Evolutionary conservation across 2,113 vertebrate species (phyloP), one percentile per base, ranked within the genome.

Genomic region (Cryptoleucopteryx plumbea): DNA sequence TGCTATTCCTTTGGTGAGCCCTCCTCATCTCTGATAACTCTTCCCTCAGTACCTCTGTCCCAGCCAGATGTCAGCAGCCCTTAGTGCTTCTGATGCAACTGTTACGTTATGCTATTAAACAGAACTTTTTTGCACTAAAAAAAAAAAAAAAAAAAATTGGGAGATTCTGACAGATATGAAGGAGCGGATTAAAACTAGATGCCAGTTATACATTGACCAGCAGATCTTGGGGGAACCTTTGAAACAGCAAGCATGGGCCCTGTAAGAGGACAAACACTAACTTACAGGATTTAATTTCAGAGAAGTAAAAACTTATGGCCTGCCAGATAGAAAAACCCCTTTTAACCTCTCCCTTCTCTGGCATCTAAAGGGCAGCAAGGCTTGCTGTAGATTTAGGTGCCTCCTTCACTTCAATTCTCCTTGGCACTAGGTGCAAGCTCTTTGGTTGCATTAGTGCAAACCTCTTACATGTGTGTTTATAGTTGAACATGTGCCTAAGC

Each of bases 381-480:
- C 20, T 78, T 66, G 36, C 50, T 75, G 86, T 87, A 85, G 34
- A 21, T 48, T 48, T n/a, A 58, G 38, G 16, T 67, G 32, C 12
- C 6, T 38, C 16, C 55, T 78, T 88, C 52, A 13, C 31, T 56
- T 66, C 67, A 55, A 2, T 56, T 71, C 50, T 58, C 11, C 50
- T 50, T 47, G 29, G 3, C 10, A 29, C 29, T 36, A 80, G 18
- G 20, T 59, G 11, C n/a, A 87, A 70, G 29, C 14, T 59, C 52
- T 71, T 62, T 53, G 14, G 11, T n/a, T 87, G 47, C 38, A 13
- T 63, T 67, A 11, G 29, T 79, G 50, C 50, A 75, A 48, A 48
- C 8, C 4, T 40, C 53, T 65, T 36, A 31, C 0, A 56, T 1
- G 0, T 10, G 15, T 65, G 11, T 79, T 79, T 87, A 62, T 40